Conservation (phyloP, 2,113 vertebrate genomes). For the Sorex araneus region DNA sequence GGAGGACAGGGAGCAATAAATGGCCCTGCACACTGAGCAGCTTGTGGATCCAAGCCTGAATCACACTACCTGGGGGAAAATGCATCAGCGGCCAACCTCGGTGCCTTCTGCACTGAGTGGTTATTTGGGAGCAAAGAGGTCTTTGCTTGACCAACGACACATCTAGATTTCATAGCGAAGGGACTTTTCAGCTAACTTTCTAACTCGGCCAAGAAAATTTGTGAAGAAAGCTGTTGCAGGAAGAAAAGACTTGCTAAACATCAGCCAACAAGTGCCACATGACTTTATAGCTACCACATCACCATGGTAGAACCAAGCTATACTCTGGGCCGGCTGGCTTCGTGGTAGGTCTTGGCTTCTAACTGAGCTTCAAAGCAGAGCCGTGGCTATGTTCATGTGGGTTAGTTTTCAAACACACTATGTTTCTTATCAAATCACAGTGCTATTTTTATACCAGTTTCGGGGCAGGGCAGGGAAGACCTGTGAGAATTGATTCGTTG, state of each 20-base stretch:
- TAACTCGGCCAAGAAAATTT: constrained; percentile 68
- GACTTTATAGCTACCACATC: constrained; percentile 60
- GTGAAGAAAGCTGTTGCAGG: constrained; percentile 76
- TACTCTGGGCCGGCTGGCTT: not conserved
- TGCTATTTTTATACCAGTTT: not conserved
- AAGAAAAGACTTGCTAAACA: constrained; percentile 75
- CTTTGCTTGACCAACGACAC: constrained; percentile 77
- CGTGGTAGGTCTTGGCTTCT: constrained; percentile 44
- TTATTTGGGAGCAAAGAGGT: constrained; percentile 71
- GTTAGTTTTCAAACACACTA: constrained; percentile 32
- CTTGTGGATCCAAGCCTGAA: constrained; percentile 75
- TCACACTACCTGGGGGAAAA: constrained; percentile 76
- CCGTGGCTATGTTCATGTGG: constrained; percentile 23
- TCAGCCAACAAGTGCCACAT: constrained; percentile 70
- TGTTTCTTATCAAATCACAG: not conserved
- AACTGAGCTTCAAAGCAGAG: constrained; percentile 69
- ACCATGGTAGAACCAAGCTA: constrained; percentile 63
- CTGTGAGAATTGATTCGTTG: constrained; percentile 8
- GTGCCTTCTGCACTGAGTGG: constrained; percentile 76
- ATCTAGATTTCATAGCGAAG: constrained; percentile 72
- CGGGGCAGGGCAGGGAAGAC: not conserved
- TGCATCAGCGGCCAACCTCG: constrained; percentile 53
- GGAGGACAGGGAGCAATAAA: constrained; percentile 71
- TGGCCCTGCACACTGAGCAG: constrained; percentile 73
- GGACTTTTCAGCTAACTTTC: constrained; percentile 73